Conservation (phyloP, 2,113 vertebrate genomes). For the Laticauda laticaudata region DNA sequence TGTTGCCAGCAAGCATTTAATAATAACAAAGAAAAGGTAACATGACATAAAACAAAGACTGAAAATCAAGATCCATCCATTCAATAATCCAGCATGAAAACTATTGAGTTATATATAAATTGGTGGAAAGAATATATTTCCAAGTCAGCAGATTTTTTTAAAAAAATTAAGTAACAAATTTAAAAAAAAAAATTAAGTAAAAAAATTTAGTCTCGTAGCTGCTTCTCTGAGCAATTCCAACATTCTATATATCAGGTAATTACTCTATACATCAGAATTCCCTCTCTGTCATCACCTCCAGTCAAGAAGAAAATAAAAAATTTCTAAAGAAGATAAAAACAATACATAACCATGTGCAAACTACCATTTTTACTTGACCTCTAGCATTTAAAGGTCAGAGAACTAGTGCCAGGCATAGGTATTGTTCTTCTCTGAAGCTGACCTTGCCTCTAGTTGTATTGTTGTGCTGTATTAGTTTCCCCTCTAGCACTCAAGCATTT, state of each 20-base stretch:
- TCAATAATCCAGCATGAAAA: not conserved
- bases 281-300: not conserved
- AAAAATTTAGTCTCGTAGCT: not conserved
- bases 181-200: not conserved
- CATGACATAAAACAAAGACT: not conserved
- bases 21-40: not conserved
- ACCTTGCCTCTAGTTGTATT: not conserved
- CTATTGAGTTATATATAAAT: not conserved
- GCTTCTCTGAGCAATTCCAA: not conserved
- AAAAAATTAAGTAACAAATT: not conserved
- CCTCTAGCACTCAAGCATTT: slow-evolving; percentile 4
- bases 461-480: not conserved
- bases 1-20: not conserved
- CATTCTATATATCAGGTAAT: not conserved
- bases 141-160: not conserved
- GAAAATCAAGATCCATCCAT: not conserved
- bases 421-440: slow-evolving; percentile 21
- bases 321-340: slow-evolving; percentile 1
- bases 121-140: not conserved
- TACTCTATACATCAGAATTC: not conserved
- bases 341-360: not conserved
- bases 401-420: not conserved
- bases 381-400: not conserved
- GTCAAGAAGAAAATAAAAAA: not conserved
- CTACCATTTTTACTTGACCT: not conserved